phyloP scores from a whole-genome alignment of 2,888 invertebrate species.

The Dasysyrphus tricinctus region DNA sequence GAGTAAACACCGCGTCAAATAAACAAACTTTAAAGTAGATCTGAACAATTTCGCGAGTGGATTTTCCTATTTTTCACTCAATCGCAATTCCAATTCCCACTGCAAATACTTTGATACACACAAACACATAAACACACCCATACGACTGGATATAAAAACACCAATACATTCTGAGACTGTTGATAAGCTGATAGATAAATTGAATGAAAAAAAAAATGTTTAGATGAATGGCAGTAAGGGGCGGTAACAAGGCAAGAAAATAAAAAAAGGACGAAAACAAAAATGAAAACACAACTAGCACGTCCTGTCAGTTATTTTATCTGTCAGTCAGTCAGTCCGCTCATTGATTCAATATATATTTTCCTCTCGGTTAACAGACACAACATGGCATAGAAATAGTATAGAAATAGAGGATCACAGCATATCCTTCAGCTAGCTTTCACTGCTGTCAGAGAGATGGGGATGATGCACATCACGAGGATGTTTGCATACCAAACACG shows the following conservation, averaged over 20 bases:
- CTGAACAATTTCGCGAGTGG: constrained; percentile 70
- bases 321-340: constrained; percentile 59
- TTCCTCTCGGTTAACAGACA: constrained; percentile 67
- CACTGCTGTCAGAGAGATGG: constrained; percentile 1
- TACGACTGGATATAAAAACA: not conserved
- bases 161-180: constrained; percentile 51
- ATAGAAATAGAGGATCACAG: constrained; percentile 15
- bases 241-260: not conserved
- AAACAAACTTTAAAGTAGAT: constrained; percentile 70
- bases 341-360: constrained; percentile 72
- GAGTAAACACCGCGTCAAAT: constrained; percentile 28
- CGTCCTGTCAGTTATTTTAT: constrained; percentile 70
- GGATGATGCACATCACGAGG: constrained; percentile 60
- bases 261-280: not conserved
- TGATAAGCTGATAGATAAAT: constrained; percentile 67
- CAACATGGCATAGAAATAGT: constrained; percentile 33
- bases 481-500: constrained; percentile 75
- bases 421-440: constrained; percentile 25
- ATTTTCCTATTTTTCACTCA: constrained; percentile 73
- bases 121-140: not conserved
- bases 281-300: constrained; percentile 56
- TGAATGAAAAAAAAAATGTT: constrained; percentile 29
- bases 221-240: constrained; percentile 18
- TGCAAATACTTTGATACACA: constrained; percentile 53
- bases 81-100: constrained; percentile 72